Evolutionary conservation across 2,797 vertebrate genomes (phyloP).

Genomic region (Anabacerthia variegaticeps): DNA sequence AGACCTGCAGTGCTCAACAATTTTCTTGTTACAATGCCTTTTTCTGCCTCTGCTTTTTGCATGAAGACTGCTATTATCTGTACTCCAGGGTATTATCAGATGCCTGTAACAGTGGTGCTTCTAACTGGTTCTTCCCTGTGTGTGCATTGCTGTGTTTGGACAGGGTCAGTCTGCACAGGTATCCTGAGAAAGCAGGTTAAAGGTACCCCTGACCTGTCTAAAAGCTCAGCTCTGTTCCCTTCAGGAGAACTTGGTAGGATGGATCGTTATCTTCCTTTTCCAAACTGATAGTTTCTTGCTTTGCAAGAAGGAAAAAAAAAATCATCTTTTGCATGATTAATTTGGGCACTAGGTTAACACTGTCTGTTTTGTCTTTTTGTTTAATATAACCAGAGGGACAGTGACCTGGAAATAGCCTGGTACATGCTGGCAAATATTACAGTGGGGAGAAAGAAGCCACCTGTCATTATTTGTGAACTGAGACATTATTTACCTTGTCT

Average conservation of each 20-base stretch:
- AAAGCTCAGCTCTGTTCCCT: not conserved
- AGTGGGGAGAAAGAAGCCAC: fast-evolving
- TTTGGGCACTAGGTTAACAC: fast-evolving
- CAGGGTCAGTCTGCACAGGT: not conserved
- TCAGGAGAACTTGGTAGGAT: not conserved
- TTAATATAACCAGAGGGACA: not conserved
- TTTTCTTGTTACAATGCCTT: not conserved
- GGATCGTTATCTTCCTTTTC: not conserved
- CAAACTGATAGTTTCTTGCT: fast-evolving
- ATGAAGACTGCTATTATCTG: not conserved
- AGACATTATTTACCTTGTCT: not conserved
- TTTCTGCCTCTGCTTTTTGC: not conserved
- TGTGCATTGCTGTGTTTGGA: not conserved
- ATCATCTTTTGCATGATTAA: not conserved
- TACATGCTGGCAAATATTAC: not conserved
- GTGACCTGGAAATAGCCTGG: not conserved
- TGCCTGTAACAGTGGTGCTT: not conserved
- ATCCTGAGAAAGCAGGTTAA: not conserved
- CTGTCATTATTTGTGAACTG: not conserved
- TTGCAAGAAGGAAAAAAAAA: not conserved
- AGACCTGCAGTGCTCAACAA: not conserved
- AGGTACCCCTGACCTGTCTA: not conserved
- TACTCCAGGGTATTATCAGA: not conserved
- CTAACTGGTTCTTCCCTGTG: not conserved
- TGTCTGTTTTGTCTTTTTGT: not conserved